These are phyloP conservation scores for Scaptomyza pallida DNA, from an alignment of 1,140 invertebrate genomes.

Conservation along the genomic window DNA sequence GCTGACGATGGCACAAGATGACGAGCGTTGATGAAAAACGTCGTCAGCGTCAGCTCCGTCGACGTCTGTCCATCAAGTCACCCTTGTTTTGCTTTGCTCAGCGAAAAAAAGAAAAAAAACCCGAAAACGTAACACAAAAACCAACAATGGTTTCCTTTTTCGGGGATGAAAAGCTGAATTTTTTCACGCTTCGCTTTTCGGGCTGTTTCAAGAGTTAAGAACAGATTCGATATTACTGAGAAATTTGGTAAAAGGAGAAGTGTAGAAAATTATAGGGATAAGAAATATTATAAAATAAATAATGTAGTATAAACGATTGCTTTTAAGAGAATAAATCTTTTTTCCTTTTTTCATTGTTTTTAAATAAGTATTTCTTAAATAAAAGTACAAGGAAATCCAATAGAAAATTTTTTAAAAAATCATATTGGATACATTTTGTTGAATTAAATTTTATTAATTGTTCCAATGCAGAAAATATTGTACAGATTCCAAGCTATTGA, in stretches of 20 bases:
- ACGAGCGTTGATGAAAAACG: constrained; percentile 81
- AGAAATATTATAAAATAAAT: too few relatives aligned
- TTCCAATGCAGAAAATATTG: too few relatives aligned
- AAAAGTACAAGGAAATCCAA: too few relatives aligned
- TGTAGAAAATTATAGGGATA: neutral
- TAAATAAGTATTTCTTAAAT: too few relatives aligned
- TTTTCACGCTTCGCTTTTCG: constrained; percentile 60
- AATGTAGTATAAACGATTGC: too few relatives aligned
- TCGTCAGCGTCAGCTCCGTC: constrained; percentile 48
- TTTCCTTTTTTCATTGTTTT: too few relatives aligned
- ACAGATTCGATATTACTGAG: neutral
- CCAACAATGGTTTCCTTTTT: constrained; percentile 72
- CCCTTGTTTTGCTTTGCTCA: constrained; percentile 62
- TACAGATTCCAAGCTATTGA: too few relatives aligned
- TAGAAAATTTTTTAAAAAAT: too few relatives aligned
- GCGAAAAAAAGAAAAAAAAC: constrained; percentile 36
- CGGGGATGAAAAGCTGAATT: constrained; percentile 74
- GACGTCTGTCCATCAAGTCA: constrained; percentile 80
- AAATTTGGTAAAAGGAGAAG: too few relatives aligned
- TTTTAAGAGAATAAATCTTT: too few relatives aligned
- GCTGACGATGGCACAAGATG: constrained; percentile 78
- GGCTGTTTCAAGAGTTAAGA: constrained; percentile 50
- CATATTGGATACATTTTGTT: too few relatives aligned
- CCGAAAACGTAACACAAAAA: constrained; percentile 51
- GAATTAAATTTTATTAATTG: too few relatives aligned